phyloP scores from a whole-genome alignment of 1,140 invertebrate genomes.

The Trigoniulus corallinus region DNA sequence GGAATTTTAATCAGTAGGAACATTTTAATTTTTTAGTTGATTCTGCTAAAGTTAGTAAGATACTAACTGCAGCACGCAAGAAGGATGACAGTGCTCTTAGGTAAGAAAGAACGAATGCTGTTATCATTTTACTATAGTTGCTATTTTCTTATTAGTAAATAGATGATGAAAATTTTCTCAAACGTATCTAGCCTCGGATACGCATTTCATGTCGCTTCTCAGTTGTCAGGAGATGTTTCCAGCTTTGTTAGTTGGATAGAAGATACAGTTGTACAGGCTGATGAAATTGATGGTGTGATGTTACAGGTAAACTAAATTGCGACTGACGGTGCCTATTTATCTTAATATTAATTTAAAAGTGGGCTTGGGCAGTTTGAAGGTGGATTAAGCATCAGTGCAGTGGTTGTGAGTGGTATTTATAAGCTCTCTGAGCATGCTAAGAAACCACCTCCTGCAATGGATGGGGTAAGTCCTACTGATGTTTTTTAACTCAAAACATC shows the following conservation, averaged over 20 bases:
- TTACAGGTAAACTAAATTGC: conserved; percentile 22
- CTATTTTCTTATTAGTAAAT: background rate
- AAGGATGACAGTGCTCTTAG: conserved; percentile 45
- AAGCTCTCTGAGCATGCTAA: conserved; percentile 48
- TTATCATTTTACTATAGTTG: background rate
- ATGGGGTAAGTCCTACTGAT: conserved; percentile 15
- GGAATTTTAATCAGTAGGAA: background rate
- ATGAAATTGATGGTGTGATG: conserved; percentile 77
- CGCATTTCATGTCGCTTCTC: conserved; percentile 59
- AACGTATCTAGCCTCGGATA: conserved; percentile 51
- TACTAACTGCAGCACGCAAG: conserved; percentile 46
- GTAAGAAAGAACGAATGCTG: background rate
- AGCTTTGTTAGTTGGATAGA: conserved; percentile 59
- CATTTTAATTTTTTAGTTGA: conserved; percentile 20
- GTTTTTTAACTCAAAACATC: conserved; percentile 3
- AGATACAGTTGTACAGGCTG: conserved; percentile 80
- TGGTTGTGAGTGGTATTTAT: conserved; percentile 52
- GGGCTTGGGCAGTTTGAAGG: conserved; percentile 63
- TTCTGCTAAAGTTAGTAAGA: conserved; percentile 39
- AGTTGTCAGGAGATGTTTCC: conserved; percentile 37
- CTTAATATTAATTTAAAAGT: background rate
- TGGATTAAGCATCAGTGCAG: conserved; percentile 47
- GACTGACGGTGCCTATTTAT: background rate
- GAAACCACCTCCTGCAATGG: conserved; percentile 40
- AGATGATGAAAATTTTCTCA: background rate